Evolutionary conservation across 2,113 vertebrate genomes (phyloP), one percentile per base, ranked within the genome.

Genomic region (Coryphaenoides rupestris): DNA sequence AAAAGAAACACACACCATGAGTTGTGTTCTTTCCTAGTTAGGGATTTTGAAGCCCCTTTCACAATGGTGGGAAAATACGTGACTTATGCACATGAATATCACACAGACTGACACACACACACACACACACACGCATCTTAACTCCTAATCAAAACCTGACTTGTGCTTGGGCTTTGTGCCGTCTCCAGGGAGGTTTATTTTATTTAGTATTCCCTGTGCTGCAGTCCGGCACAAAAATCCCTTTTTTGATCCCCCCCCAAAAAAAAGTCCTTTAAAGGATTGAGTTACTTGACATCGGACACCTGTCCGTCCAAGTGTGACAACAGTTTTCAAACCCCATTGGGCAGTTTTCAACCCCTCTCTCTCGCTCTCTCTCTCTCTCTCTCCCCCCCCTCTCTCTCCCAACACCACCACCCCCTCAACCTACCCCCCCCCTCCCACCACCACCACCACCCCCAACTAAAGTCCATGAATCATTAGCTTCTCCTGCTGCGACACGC

Each of bases 281-380:
- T 85, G 82, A 84, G 85, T 86, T 77, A 79, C 79, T 82, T 76
- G 82, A 89, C 85, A 82, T 82, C 84, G 84, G 74, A 77, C 83
- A 81, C 76, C 79, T 85, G 82, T 68, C 70, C 82, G 65, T 40
- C 75, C 80, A 84, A 68, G 83, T 79, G 81, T 85, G 77, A 80
- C 84, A 87, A 81, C 77, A 83, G 84, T 83, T 87, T 89, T 89
- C 86, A 87, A 75, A 89, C 77, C 84, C 81, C 87, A 88, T 88
- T 88, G 86, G 83, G 82, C 59, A 69, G n/a, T n/a, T n/a, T n/a
- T n/a, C n/a, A n/a, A 65, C 57, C 70, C 72, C 9, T 40, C 33
- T 40, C 9, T 40, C 7, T 40, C 33, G 3, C 24, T 26, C 24
- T 26, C 24, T 26, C 6, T 26, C 24, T 6, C 24, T 13, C 4